These are phyloP conservation scores for Pristionchus japonicus DNA, from an alignment of 2,888 invertebrate species.

Conservation along the genomic window DNA sequence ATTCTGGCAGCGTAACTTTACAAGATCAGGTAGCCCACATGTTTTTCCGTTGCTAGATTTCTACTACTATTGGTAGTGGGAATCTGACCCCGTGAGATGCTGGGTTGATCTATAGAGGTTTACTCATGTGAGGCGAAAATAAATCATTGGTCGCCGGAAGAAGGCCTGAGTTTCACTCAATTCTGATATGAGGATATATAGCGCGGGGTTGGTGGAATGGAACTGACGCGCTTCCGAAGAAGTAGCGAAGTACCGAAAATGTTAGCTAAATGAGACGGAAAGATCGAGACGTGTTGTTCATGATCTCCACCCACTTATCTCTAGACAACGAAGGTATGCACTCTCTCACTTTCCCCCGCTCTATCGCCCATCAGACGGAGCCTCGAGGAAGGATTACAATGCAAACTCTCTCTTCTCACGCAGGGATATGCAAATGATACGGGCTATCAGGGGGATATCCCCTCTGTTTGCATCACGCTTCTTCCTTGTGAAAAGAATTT, in stretches of 20 bases:
- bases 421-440: slow-evolving; percentile 7
- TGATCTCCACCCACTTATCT: slow-evolving; percentile 24
- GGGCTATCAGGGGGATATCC: not conserved
- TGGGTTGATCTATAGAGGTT: too few relatives aligned
- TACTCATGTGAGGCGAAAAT: too few relatives aligned
- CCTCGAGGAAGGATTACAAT: not conserved
- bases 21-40: not conserved
- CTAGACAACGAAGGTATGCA: not conserved
- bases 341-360: too few relatives aligned
- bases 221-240: not conserved
- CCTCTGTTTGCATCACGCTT: slow-evolving; percentile 5
- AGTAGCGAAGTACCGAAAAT: not conserved
- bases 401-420: not conserved
- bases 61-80: not conserved
- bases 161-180: too few relatives aligned
- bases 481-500: not conserved
- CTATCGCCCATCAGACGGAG: too few relatives aligned
- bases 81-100: not conserved
- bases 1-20: not conserved
- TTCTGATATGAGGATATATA: too few relatives aligned
- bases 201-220: too few relatives aligned
- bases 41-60: not conserved
- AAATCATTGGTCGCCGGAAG: too few relatives aligned
- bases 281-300: not conserved
- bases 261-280: not conserved